Conservation (phyloP, 2,888 invertebrate genomes). For the Aethes cnicana region DNA sequence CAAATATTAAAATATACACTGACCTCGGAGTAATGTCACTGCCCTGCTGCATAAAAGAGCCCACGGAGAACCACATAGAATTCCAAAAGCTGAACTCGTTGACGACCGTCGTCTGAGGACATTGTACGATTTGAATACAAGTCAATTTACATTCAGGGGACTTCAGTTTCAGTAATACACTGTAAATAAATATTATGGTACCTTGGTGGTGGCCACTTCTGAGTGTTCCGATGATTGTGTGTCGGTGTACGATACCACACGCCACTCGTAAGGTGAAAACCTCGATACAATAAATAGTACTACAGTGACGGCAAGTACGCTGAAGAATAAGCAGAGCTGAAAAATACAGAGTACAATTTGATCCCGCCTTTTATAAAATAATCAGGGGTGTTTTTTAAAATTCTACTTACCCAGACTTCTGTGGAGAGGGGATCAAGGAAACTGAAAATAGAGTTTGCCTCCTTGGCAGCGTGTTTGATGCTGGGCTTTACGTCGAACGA, state of each 20-base stretch:
- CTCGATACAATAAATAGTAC: conserved; percentile 97
- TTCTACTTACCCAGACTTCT: conserved; percentile 99
- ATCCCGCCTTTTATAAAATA: no score
- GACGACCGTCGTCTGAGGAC: conserved; percentile 85
- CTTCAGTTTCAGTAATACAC: not conserved
- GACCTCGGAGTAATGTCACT: conserved; percentile 97
- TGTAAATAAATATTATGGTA: conserved; percentile 32
- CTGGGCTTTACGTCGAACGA: conserved; percentile 97
- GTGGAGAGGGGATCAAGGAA: conserved; percentile 97
- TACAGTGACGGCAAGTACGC: conserved; percentile 95
- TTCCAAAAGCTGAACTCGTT: conserved; percentile 98
- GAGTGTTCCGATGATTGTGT: conserved; percentile 52
- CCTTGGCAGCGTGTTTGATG: conserved; percentile 90
- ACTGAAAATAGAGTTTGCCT: conserved; percentile 94
- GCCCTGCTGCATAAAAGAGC: conserved; percentile 99
- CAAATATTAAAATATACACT: conserved; percentile 53
- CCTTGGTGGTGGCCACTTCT: conserved; percentile 56
- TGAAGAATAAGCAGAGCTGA: conserved; percentile 88
- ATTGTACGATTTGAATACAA: conserved; percentile 28
- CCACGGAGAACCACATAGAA: conserved; percentile 98
- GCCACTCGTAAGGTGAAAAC: conserved; percentile 98
- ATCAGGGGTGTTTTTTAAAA: no score
- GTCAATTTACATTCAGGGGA: conserved; percentile 1
- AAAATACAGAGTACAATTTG: conserved; percentile 45
- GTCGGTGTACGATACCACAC: conserved; percentile 80